phyloP scores from a whole-genome alignment of 2,113 vertebrate species.

The Rhipidura dahli region DNA sequence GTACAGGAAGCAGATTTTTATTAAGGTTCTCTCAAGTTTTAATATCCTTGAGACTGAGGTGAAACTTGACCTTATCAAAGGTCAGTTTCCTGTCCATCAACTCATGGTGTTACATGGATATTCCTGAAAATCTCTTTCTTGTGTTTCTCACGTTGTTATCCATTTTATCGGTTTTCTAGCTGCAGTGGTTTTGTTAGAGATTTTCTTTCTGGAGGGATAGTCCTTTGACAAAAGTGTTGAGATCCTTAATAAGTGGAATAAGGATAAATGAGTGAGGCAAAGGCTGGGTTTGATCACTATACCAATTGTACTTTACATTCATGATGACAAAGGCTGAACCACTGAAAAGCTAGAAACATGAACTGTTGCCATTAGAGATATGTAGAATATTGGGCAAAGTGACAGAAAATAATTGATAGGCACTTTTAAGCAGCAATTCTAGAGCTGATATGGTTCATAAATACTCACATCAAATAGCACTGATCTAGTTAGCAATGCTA shows the following conservation, averaged over 20 bases:
- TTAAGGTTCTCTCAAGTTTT: neutral
- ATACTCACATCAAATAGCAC: neutral
- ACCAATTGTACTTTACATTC: neutral
- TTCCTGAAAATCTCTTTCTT: neutral
- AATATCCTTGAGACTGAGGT: neutral
- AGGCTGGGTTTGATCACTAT: neutral
- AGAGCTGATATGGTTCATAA: neutral
- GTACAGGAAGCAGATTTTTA: neutral
- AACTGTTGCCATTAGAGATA: neutral
- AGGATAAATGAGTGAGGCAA: neutral
- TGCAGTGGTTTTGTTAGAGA: neutral
- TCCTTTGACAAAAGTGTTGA: neutral
- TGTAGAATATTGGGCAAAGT: neutral
- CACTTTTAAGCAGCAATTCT: neutral
- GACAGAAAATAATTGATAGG: neutral
- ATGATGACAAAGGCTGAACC: neutral
- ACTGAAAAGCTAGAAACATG: neutral
- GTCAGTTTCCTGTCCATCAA: neutral
- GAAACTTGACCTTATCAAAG: neutral
- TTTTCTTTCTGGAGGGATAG: neutral
- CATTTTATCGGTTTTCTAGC: neutral
- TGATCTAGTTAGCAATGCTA: neutral
- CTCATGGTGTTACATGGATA: neutral
- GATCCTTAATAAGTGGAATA: neutral
- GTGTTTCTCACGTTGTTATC: neutral